phyloP scores from a whole-genome alignment of 2,888 invertebrate species.

The Apocheima hispidaria region DNA sequence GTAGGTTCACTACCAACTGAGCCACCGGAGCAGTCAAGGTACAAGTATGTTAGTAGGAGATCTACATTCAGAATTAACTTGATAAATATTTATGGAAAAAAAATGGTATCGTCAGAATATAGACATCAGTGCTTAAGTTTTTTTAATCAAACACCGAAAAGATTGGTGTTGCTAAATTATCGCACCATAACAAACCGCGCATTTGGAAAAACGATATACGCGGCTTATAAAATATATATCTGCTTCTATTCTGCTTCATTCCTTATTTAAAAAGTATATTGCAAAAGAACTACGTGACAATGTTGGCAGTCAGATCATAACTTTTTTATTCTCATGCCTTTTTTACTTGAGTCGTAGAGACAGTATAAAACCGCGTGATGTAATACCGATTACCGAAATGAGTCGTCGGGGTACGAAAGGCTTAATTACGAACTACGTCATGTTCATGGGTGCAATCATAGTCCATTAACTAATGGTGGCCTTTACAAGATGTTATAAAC shows the following conservation, averaged over 20 bases:
- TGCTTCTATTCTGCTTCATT: constrained; percentile 4
- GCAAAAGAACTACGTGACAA: constrained; percentile 22
- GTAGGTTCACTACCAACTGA: no score
- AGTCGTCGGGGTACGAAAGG: constrained; percentile 24
- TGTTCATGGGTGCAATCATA: constrained; percentile 54
- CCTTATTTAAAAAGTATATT: constrained; percentile 6
- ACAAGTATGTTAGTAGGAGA: no score
- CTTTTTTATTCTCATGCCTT: constrained; percentile 20
- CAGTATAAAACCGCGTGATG: constrained; percentile 22
- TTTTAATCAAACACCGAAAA: no score
- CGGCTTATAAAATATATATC: no score
- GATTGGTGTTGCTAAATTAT: no score
- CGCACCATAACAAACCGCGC: background rate
- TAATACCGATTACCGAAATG: constrained; percentile 30
- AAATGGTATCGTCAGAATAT: no score
- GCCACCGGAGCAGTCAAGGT: no score
- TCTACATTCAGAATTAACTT: no score
- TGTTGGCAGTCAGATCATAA: constrained; percentile 24
- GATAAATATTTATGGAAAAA: no score
- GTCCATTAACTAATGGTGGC: constrained; percentile 61
- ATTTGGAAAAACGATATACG: background rate
- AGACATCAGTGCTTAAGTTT: no score
- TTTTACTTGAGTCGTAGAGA: constrained; percentile 18
- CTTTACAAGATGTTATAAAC: constrained; percentile 34
- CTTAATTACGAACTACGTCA: constrained; percentile 32